Percentiles rank a stretch among this genome's conserved stretches.
phyloP scores from a whole-genome alignment of 2,797 vertebrate genomes.

The Fistularia tabacaria region DNA sequence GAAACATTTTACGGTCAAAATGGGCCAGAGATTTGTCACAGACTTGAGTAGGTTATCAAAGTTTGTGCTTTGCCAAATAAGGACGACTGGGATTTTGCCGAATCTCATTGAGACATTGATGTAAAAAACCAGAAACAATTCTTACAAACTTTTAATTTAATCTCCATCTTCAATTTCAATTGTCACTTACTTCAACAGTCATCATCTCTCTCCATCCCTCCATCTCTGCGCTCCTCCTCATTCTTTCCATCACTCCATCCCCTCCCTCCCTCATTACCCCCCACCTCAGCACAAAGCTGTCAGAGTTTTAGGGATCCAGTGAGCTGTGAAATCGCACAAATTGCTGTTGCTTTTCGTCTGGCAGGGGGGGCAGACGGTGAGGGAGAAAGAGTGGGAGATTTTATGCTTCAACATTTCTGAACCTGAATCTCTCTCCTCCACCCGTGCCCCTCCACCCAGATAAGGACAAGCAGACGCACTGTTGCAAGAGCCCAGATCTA shows the following conservation, averaged over 20 bases:
- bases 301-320: conserved; percentile 76
- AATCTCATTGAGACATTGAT: no score
- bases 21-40: no score
- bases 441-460: conserved; percentile 57
- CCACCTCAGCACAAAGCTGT: conserved; percentile 67
- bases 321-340: conserved; percentile 85
- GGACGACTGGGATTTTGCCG: no score
- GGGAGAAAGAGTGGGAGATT: conserved; percentile 58
- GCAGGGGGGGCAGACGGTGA: conserved; percentile 46
- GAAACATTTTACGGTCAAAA: no score
- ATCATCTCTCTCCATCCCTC: conserved; percentile 21
- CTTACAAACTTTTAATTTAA: background rate
- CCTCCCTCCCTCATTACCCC: conserved; percentile 27
- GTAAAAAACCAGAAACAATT: background rate
- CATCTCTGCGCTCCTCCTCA: conserved; percentile 25
- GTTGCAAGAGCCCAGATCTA: conserved; percentile 59
- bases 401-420: conserved; percentile 80
- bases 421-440: conserved; percentile 45
- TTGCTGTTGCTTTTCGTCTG: conserved; percentile 80
- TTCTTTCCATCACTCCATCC: conserved; percentile 32
- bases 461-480: conserved; percentile 60
- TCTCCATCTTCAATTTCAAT: conserved; percentile 32
- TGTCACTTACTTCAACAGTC: no score
- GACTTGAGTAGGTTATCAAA: no score
- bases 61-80: no score